These are phyloP conservation scores for Astatoreochromis straeleni DNA, from an alignment of 2,113 vertebrate species.

Conservation along the genomic window DNA sequence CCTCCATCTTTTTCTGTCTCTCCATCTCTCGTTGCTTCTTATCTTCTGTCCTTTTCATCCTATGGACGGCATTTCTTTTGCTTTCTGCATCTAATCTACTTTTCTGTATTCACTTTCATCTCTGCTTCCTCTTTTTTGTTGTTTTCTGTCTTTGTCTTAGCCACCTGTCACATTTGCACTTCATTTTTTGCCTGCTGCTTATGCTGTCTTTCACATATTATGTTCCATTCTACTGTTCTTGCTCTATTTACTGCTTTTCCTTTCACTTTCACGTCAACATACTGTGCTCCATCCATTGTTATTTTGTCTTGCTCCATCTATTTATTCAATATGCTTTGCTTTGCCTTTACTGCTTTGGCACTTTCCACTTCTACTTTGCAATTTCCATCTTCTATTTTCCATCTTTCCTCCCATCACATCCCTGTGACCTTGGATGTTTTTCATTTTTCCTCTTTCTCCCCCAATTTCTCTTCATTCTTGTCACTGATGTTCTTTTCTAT, in stretches of 20 bases:
- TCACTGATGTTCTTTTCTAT: neutral
- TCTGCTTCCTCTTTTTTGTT: neutral
- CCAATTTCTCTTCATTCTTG: constrained; percentile 21
- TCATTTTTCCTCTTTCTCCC: constrained; percentile 26
- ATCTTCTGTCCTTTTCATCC: constrained; percentile 22
- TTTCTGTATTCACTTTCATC: neutral
- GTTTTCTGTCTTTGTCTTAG: neutral
- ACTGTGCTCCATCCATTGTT: neutral
- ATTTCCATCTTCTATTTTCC: constrained; percentile 19
- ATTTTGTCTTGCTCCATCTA: constrained; percentile 9
- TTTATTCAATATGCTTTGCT: constrained; percentile 11
- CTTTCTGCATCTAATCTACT: neutral
- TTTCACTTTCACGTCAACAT: neutral
- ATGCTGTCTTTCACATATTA: neutral
- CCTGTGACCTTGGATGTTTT: constrained; percentile 35
- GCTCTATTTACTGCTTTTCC: neutral
- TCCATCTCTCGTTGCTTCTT: neutral
- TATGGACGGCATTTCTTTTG: neutral
- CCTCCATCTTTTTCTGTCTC: constrained; percentile 24
- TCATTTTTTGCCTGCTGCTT: neutral
- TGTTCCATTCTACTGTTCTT: neutral
- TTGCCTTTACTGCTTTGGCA: constrained; percentile 6
- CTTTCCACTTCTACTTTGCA: constrained; percentile 31
- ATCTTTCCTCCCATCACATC: constrained; percentile 16
- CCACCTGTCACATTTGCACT: neutral